These are phyloP conservation scores for Sebastes hopkinsi DNA, from an alignment of 2,797 vertebrate species.

Conservation along the genomic window DNA sequence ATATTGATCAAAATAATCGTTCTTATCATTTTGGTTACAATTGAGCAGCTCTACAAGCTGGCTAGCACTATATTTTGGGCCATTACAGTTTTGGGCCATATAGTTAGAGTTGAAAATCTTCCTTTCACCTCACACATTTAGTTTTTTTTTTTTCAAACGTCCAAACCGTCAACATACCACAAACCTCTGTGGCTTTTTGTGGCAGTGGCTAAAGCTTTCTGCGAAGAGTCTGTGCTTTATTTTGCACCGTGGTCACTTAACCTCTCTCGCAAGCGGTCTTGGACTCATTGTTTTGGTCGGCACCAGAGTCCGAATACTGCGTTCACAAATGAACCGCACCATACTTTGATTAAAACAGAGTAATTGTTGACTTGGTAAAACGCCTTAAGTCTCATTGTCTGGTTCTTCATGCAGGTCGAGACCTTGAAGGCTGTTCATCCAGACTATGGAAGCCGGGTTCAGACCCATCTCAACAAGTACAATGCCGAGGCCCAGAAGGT, in stretches of 20 bases:
- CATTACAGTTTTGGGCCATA: neutral
- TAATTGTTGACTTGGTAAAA: too few species aligned
- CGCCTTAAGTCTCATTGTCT: neutral
- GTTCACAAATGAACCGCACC: too few species aligned
- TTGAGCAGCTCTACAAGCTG: neutral
- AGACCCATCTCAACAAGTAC: constrained; percentile 85
- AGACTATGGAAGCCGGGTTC: constrained; percentile 86
- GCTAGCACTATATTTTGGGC: neutral
- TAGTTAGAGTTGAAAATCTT: neutral
- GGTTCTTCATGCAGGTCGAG: constrained; percentile 83
- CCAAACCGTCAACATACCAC: neutral
- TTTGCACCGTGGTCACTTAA: neutral
- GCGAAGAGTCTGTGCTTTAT: fast-evolving
- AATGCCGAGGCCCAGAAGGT: constrained; percentile 85
- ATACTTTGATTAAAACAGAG: too few species aligned
- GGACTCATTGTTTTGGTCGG: too few species aligned
- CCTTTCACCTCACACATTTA: neutral
- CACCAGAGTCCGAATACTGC: too few species aligned
- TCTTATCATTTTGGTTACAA: too few species aligned
- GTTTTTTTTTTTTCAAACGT: neutral
- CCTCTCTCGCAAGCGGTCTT: too few species aligned
- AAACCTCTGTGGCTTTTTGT: neutral
- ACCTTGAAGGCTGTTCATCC: constrained; percentile 87
- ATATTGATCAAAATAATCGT: too few species aligned
- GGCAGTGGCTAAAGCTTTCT: neutral